Percentiles rank a stretch among this genome's conserved stretches.
Conservation (phyloP, 1,140 invertebrate genomes). For the Chrysopa pallens region DNA sequence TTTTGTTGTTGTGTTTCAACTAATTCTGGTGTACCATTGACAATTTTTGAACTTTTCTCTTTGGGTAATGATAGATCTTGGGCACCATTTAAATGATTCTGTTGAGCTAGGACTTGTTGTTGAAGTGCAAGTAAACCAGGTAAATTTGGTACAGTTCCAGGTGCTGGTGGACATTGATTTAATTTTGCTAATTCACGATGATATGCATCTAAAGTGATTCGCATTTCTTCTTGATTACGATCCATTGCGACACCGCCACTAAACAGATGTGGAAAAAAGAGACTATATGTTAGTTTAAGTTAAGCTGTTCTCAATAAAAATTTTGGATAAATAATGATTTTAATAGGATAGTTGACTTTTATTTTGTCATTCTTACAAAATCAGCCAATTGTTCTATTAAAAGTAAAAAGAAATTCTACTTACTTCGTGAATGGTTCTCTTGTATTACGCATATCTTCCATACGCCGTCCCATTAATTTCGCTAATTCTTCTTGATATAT, state of each 20-base stretch:
- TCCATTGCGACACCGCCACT: constrained; percentile 47
- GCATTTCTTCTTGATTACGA: constrained; percentile 66
- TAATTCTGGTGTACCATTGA: constrained; percentile 50
- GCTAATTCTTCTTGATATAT: constrained; percentile 94
- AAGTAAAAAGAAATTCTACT: constrained; percentile 12
- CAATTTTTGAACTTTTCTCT: constrained; percentile 41
- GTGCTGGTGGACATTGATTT: constrained; percentile 38
- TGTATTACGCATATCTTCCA: constrained; percentile 49
- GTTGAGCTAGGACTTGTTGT: constrained; percentile 44
- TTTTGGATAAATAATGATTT: neutral
- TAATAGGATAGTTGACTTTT: neutral
- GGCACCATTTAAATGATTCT: constrained; percentile 41
- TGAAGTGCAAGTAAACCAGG: constrained; percentile 44
- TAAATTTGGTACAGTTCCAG: constrained; percentile 34
- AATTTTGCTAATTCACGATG: constrained; percentile 78
- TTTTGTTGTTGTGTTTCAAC: constrained; percentile 29
- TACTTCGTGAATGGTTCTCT: constrained; percentile 54
- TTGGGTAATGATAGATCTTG: constrained; percentile 77
- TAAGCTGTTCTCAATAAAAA: constrained; percentile 39
- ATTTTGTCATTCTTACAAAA: neutral
- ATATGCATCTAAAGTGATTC: constrained; percentile 79
- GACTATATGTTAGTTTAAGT: constrained; percentile 43
- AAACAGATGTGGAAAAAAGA: constrained; percentile 68
- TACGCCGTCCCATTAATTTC: constrained; percentile 69
- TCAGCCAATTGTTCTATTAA: neutral